Evolutionary conservation across 2,113 vertebrate species (phyloP).

Genomic region (Prunella himalayana): DNA sequence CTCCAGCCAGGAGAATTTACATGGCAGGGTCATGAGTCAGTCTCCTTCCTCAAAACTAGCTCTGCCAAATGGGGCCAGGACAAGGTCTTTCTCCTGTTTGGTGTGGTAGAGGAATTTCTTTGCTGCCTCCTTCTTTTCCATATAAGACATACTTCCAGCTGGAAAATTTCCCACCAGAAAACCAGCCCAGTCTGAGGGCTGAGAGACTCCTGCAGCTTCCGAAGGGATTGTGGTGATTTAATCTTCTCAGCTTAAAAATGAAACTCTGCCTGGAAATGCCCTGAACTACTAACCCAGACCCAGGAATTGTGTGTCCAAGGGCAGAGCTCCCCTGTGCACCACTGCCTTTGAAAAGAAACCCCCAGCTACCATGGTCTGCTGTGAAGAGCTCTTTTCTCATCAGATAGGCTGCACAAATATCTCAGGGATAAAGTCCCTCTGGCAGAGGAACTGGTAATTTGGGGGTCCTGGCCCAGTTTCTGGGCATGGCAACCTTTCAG

Average conservation of each 20-base stretch:
- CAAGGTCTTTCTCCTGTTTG: not conserved
- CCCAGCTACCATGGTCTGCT: accelerated
- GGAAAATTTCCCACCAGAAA: not conserved
- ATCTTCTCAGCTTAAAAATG: not conserved
- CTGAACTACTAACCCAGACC: not conserved
- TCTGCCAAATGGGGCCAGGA: not conserved
- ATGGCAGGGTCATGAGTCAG: not conserved
- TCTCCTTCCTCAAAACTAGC: not conserved
- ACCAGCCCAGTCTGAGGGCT: not conserved
- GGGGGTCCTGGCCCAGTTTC: not conserved
- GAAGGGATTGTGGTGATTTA: not conserved
- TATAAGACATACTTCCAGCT: not conserved
- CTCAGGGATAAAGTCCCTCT: not conserved
- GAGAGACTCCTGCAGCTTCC: not conserved
- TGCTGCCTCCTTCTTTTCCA: not conserved
- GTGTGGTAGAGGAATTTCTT: not conserved
- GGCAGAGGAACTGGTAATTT: not conserved
- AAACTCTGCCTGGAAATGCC: not conserved
- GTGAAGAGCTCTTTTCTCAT: not conserved
- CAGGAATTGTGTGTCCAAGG: not conserved
- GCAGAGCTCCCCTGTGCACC: not conserved
- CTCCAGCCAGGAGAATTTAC: not conserved
- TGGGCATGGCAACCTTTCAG: not conserved
- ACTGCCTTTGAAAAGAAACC: not conserved
- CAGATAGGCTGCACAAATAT: not conserved